A percentile compares a stretch with the other conserved stretches of the same genome.
Conservation (phyloP, 2,113 vertebrate species). For the Vulpes ferrilata region DNA sequence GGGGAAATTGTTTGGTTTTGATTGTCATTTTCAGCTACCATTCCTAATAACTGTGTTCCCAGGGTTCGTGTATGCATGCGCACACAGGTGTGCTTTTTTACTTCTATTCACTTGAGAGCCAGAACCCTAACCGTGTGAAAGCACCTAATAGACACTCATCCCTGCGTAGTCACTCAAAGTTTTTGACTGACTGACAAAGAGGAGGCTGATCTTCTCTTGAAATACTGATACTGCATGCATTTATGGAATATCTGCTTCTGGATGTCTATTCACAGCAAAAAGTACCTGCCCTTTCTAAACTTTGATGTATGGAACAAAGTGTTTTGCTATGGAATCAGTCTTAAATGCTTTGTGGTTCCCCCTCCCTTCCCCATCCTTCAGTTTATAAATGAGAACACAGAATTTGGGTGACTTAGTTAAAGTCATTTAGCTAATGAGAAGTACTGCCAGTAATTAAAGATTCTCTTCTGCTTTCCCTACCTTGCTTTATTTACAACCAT, state of each 20-base stretch:
- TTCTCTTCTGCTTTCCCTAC: neutral
- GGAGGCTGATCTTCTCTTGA: neutral
- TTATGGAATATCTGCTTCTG: neutral
- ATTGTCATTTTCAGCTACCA: neutral
- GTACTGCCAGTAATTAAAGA: neutral
- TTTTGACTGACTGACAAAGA: neutral
- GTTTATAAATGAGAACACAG: slow-evolving; percentile 46
- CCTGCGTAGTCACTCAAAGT: neutral
- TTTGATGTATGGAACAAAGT: neutral
- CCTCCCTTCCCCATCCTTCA: neutral
- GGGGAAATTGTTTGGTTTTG: neutral
- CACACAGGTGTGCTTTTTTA: neutral
- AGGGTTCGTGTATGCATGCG: too few species aligned
- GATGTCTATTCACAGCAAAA: neutral
- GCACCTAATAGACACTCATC: neutral
- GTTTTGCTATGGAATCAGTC: slow-evolving; percentile 2
- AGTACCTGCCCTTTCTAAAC: neutral
- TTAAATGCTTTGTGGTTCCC: neutral
- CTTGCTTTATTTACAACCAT: neutral
- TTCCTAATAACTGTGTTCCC: neutral
- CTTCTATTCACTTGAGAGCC: neutral
- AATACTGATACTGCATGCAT: neutral
- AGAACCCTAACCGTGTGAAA: neutral
- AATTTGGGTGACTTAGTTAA: neutral
- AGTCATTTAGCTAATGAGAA: neutral